Percentiles rank a stretch among this genome's conserved stretches.
phyloP scores from a whole-genome alignment of 2,797 vertebrate species.

The Malacoraja senta region DNA sequence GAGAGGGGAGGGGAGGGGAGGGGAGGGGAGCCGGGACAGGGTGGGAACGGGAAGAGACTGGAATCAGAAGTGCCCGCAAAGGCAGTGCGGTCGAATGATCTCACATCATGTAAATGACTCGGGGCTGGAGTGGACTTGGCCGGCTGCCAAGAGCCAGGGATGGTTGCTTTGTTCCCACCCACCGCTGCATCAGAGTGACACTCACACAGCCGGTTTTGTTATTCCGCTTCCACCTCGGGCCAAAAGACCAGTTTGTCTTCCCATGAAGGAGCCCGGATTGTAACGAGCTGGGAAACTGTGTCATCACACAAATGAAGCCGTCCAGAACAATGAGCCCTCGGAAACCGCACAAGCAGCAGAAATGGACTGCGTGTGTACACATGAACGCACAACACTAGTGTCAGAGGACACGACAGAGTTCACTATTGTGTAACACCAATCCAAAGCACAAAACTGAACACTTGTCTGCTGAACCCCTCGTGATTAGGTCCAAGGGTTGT shows the following conservation, averaged over 20 bases:
- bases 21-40: no score
- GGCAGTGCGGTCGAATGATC: neutral
- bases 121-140: neutral
- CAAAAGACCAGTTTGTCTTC: neutral
- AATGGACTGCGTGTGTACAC: neutral
- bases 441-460: neutral
- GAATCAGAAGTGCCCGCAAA: neutral
- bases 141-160: neutral
- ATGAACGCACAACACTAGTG: neutral
- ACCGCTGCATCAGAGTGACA: slow-evolving; percentile 19
- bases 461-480: neutral
- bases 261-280: neutral
- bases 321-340: neutral
- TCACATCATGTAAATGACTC: neutral
- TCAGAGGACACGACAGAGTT: neutral
- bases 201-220: neutral
- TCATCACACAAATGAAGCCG: neutral
- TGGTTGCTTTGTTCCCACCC: neutral
- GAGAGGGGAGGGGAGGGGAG: no score
- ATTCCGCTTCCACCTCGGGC: slow-evolving; percentile 9
- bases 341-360: neutral
- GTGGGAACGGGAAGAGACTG: neutral
- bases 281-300: neutral
- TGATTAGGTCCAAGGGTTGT: neutral
- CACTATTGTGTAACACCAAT: neutral